Percentiles rank a stretch among this genome's conserved stretches.
Evolutionary conservation across 2,888 invertebrate genomes (phyloP).

Genomic region (Trichopria drosophilae): DNA sequence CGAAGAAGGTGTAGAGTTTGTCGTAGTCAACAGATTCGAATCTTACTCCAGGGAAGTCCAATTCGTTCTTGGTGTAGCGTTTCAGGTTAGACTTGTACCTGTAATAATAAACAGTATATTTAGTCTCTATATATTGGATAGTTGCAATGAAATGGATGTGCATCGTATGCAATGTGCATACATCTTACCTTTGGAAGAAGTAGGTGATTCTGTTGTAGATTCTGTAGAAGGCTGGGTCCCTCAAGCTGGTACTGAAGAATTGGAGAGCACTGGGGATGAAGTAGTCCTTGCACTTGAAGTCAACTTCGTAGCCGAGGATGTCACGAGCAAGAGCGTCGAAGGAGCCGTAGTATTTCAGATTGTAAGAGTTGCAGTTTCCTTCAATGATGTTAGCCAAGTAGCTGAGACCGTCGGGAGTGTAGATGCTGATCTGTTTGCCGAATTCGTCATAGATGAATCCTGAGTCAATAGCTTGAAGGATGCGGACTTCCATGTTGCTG

Average conservation of each 20-base stretch:
- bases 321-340: constrained; percentile 64
- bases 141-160: neutral
- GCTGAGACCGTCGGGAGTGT: constrained; percentile 61
- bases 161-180: neutral
- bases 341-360: constrained; percentile 62
- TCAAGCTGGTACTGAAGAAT: constrained; percentile 68
- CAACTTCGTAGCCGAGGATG: constrained; percentile 55
- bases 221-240: constrained; percentile 74
- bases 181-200: constrained; percentile 56
- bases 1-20: constrained; percentile 72
- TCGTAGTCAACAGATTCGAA: constrained; percentile 69
- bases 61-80: constrained; percentile 65
- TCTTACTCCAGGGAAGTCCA: constrained; percentile 64
- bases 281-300: constrained; percentile 55
- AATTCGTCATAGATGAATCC: constrained; percentile 44
- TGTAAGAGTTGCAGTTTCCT: constrained; percentile 60
- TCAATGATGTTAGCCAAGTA: constrained; percentile 63
- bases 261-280: constrained; percentile 67
- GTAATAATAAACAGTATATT: too few species aligned
- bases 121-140: too few species aligned
- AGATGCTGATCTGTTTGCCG: constrained; percentile 50
- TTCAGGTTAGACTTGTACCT: constrained; percentile 64
- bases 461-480: constrained; percentile 50
- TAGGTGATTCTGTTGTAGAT: constrained; percentile 67
- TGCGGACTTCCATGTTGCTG: constrained; percentile 45